Conservation (phyloP, 2,797 vertebrate species). For the Malacoraja senta region DNA sequence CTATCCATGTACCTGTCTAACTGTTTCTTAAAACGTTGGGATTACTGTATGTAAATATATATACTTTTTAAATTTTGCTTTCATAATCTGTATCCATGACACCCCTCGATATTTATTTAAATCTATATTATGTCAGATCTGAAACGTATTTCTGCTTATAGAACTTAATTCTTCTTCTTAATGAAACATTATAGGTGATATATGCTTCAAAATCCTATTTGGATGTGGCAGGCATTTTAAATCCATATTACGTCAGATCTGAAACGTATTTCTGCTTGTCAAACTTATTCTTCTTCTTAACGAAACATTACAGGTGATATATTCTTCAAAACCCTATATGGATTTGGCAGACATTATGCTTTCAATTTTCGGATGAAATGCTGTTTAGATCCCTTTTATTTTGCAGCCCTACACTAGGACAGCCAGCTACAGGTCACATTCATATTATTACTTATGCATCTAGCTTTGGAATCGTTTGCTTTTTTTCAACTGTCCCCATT, state of each 20-base stretch:
- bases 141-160: neutral
- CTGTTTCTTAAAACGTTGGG: too few species aligned
- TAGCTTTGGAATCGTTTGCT: conserved; percentile 59
- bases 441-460: conserved; percentile 65
- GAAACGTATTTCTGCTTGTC: neutral
- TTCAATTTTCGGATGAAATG: neutral
- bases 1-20: too few species aligned
- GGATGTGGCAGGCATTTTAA: neutral
- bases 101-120: neutral
- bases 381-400: conserved; percentile 45
- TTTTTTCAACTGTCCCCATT: conserved; percentile 52
- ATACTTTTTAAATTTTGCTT: neutral
- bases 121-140: neutral
- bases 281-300: neutral
- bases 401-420: conserved; percentile 58
- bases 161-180: neutral
- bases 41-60: neutral
- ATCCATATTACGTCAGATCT: neutral
- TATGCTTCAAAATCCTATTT: neutral
- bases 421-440: conserved; percentile 59
- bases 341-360: neutral
- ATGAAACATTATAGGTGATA: neutral
- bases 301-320: neutral
- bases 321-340: conserved; percentile 2
- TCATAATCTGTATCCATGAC: neutral